phyloP scores from a whole-genome alignment of 1,140 invertebrate species.

The Caenorhabditis briggsae region DNA sequence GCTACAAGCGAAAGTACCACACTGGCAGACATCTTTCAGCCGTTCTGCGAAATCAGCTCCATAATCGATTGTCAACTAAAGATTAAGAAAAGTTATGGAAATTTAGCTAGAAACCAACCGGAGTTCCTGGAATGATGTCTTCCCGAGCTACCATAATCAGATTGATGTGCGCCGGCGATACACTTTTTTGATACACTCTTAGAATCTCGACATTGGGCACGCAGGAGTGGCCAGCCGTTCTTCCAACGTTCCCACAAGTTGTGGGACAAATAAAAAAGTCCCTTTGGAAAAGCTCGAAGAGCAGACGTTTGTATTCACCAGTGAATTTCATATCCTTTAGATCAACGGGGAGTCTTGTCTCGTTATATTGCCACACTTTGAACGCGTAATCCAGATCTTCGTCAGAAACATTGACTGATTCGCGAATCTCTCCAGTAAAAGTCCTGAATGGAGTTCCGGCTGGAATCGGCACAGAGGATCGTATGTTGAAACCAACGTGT shows the following conservation, averaged over 20 bases:
- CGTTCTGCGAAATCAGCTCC: background rate
- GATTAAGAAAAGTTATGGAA: background rate
- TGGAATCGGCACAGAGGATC: background rate
- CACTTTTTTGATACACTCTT: background rate
- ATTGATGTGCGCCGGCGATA: background rate
- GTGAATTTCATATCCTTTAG: background rate
- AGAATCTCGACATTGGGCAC: background rate
- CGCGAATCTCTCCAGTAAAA: background rate
- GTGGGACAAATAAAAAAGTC: slow-evolving; percentile 8
- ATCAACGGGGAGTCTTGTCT: background rate
- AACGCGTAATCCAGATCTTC: background rate
- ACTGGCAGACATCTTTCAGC: background rate
- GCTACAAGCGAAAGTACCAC: background rate
- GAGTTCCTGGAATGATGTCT: background rate
- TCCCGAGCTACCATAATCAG: background rate
- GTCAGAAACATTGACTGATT: background rate
- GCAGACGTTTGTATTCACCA: background rate
- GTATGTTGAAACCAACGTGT: background rate
- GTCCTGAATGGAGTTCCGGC: background rate
- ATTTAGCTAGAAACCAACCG: background rate
- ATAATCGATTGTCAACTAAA: slow-evolving; percentile 19
- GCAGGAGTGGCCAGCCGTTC: background rate
- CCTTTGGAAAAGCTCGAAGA: background rate
- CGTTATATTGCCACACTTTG: background rate
- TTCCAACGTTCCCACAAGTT: background rate